A percentile compares a stretch with the other conserved stretches of the same genome.
phyloP scores from a whole-genome alignment of 2,797 vertebrate species.

The Paramormyrops hopkinsi region DNA sequence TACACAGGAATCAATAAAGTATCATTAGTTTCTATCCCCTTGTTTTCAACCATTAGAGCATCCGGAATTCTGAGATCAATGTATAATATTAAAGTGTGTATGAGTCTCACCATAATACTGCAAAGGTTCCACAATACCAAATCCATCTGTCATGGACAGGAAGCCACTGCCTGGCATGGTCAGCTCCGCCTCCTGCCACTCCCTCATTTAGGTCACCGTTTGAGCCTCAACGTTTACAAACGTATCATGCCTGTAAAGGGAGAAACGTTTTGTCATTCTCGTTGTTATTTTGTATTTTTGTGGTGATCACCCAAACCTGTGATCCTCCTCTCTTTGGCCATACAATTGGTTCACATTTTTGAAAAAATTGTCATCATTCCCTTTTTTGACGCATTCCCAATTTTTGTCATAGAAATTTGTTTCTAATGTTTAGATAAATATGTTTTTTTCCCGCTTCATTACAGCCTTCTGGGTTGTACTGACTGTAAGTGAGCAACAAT shows the following conservation, averaged over 20 bases:
- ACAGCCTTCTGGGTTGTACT: not conserved
- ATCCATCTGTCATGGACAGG: conserved; percentile 70
- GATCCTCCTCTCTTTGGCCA: not conserved
- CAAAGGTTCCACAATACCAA: conserved; percentile 68
- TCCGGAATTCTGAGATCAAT: not conserved
- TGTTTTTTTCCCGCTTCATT: not conserved
- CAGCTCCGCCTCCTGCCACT: conserved; percentile 66
- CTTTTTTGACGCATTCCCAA: not conserved
- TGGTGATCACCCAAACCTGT: conserved; percentile 18
- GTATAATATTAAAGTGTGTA: not conserved
- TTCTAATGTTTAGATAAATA: not conserved
- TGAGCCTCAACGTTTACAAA: not conserved
- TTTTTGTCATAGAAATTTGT: not conserved
- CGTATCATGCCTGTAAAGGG: conserved; percentile 17
- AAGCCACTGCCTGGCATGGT: conserved; percentile 66
- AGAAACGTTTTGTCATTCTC: not conserved
- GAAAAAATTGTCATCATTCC: not conserved
- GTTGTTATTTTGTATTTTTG: not conserved
- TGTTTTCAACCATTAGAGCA: not conserved
- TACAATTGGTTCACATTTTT: not conserved
- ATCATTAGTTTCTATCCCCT: not conserved
- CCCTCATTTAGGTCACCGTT: conserved; percentile 63
- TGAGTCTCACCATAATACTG: conserved; percentile 77
- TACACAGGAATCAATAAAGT: not conserved
- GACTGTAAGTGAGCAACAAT: not conserved